Percentiles rank a stretch among this genome's conserved stretches.
Evolutionary conservation across 2,888 invertebrate species (phyloP).

Genomic region (Patella caerulea): DNA sequence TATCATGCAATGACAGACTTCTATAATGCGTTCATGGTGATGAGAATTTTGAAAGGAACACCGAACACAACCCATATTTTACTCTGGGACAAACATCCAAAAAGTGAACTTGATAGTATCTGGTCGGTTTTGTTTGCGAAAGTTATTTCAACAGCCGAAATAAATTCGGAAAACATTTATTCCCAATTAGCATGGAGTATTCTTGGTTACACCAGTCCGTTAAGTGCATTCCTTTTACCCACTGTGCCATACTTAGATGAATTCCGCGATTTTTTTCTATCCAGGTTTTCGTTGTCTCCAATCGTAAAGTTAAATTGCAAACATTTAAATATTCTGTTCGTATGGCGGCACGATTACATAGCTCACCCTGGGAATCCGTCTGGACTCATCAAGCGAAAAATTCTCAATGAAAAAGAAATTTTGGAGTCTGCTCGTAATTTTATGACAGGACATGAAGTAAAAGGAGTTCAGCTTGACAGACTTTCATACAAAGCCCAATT

Average conservation of each 20-base stretch:
- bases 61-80: slow-evolving; percentile 56
- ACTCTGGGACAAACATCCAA: slow-evolving; percentile 66
- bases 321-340: slow-evolving; percentile 55
- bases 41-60: slow-evolving; percentile 43
- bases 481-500: slow-evolving; percentile 62
- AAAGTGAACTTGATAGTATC: slow-evolving; percentile 59
- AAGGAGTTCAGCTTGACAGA: slow-evolving; percentile 61
- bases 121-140: slow-evolving; percentile 64
- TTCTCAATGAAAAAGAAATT: slow-evolving; percentile 68
- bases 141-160: background rate
- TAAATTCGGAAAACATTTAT: slow-evolving; percentile 26
- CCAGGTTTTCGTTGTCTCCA: slow-evolving; percentile 37
- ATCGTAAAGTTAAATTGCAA: slow-evolving; percentile 50
- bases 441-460: slow-evolving; percentile 46
- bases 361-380: slow-evolving; percentile 69
- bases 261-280: slow-evolving; percentile 65
- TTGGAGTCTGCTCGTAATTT: slow-evolving; percentile 40
- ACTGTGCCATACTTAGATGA: slow-evolving; percentile 59
- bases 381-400: slow-evolving; percentile 64
- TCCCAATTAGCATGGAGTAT: slow-evolving; percentile 59
- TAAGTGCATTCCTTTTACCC: slow-evolving; percentile 51
- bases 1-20: slow-evolving; percentile 66
- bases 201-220: slow-evolving; percentile 64
- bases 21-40: slow-evolving; percentile 60
- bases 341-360: slow-evolving; percentile 68